These are phyloP conservation scores for Cylindroiulus punctatus DNA, from an alignment of 2,888 invertebrate genomes.

Conservation along the genomic window DNA sequence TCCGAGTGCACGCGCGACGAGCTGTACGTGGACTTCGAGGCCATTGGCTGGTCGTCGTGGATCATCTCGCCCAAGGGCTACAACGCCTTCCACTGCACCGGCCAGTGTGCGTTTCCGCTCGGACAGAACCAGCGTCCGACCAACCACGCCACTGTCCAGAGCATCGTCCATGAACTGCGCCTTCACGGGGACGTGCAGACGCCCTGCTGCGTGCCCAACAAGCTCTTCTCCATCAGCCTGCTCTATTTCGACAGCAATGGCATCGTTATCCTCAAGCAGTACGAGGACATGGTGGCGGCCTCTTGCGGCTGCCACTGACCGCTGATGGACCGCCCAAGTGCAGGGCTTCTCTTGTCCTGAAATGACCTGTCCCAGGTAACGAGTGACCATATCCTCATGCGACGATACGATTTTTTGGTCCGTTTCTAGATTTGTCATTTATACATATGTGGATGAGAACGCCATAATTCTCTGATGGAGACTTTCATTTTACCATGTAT, in stretches of 20 bases:
- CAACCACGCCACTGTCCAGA: constrained; percentile 68
- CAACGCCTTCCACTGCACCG: constrained; percentile 73
- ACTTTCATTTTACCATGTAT: too few relatives aligned
- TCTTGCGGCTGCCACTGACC: constrained; percentile 66
- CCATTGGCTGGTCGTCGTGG: constrained; percentile 73
- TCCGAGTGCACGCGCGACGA: constrained; percentile 62
- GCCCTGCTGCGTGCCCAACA: constrained; percentile 67
- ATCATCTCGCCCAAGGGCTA: constrained; percentile 73
- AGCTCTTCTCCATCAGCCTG: constrained; percentile 65
- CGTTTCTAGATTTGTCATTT: too few relatives aligned
- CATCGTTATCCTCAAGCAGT: constrained; percentile 67
- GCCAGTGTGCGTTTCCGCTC: constrained; percentile 70
- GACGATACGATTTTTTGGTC: too few relatives aligned
- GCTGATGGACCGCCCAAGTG: too few relatives aligned
- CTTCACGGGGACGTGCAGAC: constrained; percentile 64
- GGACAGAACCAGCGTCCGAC: constrained; percentile 66
- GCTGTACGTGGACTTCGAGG: constrained; percentile 72
- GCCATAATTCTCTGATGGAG: too few relatives aligned
- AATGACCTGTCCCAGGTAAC: too few relatives aligned
- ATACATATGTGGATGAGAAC: too few relatives aligned
- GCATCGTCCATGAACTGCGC: constrained; percentile 65
- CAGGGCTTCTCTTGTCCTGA: too few relatives aligned
- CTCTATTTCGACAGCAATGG: constrained; percentile 65
- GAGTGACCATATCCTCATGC: too few relatives aligned
- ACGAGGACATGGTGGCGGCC: constrained; percentile 67